Conservation (phyloP, 2,888 invertebrate genomes). For the Chaetogeoica ovagalla region DNA sequence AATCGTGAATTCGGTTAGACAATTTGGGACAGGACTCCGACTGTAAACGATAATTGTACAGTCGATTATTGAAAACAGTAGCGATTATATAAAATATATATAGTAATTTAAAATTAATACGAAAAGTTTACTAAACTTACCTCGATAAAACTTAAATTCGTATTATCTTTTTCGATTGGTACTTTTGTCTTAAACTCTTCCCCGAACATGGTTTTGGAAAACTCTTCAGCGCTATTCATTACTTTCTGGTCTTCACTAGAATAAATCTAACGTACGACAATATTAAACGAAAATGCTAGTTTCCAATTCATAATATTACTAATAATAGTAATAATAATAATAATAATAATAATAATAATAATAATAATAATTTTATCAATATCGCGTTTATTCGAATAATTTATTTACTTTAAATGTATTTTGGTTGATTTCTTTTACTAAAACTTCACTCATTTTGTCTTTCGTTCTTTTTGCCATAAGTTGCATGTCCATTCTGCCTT, state of each 20-base stretch:
- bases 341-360: no score
- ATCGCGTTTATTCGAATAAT: background rate
- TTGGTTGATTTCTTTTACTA: constrained; percentile 17
- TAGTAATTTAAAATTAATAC: background rate
- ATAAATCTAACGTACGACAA: constrained; percentile 4
- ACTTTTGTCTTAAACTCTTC: constrained; percentile 17
- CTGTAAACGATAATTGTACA: background rate
- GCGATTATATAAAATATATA: background rate
- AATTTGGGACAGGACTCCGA: constrained; percentile 36
- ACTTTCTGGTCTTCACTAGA: constrained; percentile 40
- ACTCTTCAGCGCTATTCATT: constrained; percentile 47
- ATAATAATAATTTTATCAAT: no score
- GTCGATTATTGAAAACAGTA: background rate
- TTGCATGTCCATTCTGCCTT: constrained; percentile 43
- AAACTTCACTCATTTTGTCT: constrained; percentile 41
- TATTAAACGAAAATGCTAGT: background rate
- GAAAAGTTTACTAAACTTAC: background rate
- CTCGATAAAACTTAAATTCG: constrained; percentile 39
- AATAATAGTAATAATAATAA: no score
- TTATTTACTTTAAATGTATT: constrained; percentile 36
- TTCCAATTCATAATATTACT: no score
- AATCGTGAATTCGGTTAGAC: background rate
- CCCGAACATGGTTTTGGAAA: constrained; percentile 36
- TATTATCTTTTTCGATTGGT: constrained; percentile 17
- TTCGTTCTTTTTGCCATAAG: constrained; percentile 32